These are phyloP conservation scores for Drosophila imparisetae DNA, from an alignment of 2,888 invertebrate species.

Conservation along the genomic window DNA sequence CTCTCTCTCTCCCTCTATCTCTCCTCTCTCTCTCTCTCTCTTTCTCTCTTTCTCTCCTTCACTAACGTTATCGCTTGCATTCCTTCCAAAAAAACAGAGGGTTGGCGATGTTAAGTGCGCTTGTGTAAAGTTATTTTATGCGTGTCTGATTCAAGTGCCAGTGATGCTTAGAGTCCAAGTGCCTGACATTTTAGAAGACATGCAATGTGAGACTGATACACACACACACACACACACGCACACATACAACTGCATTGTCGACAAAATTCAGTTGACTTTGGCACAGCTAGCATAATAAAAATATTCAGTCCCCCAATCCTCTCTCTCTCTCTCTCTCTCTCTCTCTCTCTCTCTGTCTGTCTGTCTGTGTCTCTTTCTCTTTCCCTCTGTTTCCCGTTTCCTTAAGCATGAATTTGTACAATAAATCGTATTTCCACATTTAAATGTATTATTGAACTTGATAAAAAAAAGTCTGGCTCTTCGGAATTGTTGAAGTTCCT, in stretches of 20 bases:
- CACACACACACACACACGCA: background rate
- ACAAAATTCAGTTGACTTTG: constrained; percentile 28
- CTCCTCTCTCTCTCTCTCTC: background rate
- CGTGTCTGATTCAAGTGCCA: constrained; percentile 58
- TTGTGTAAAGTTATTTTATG: constrained; percentile 64
- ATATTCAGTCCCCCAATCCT: background rate
- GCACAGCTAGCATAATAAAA: constrained; percentile 11
- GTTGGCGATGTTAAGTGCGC: constrained; percentile 49
- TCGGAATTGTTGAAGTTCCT: background rate
- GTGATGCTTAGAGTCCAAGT: constrained; percentile 34
- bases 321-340: background rate
- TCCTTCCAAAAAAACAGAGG: background rate
- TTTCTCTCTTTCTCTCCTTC: background rate
- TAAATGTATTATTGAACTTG: background rate
- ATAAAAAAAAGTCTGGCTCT: background rate
- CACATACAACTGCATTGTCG: constrained; percentile 40
- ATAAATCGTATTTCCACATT: constrained; percentile 1
- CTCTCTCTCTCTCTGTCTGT: too few species aligned
- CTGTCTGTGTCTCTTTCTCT: background rate
- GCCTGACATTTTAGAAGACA: constrained; percentile 41
- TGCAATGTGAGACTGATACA: constrained; percentile 5
- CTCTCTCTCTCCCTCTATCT: background rate
- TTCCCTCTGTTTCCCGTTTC: background rate
- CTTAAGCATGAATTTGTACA: background rate
- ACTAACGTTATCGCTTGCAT: background rate